phyloP scores from a whole-genome alignment of 2,113 vertebrate species.

The Pseudopodoces humilis region DNA sequence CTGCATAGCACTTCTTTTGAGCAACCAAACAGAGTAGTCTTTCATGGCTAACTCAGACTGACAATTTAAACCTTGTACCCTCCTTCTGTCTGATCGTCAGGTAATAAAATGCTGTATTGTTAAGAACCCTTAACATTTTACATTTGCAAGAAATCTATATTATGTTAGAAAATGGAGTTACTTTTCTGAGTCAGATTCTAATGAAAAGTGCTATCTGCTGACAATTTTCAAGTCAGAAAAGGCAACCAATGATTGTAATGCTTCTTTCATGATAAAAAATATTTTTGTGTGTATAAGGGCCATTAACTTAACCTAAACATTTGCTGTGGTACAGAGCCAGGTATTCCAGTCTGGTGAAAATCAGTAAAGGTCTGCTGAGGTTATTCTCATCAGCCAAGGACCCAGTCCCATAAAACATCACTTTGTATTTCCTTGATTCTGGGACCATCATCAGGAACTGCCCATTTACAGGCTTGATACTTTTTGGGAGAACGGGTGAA shows the following conservation, averaged over 20 bases:
- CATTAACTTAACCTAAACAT: conserved; percentile 40
- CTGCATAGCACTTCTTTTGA: conserved; percentile 26
- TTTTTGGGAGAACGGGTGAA: not conserved
- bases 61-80: not conserved
- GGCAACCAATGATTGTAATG: not conserved
- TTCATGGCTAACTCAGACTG: conserved; percentile 15
- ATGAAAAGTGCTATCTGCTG: not conserved
- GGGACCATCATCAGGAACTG: not conserved
- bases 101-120: conserved; percentile 20
- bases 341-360: conserved; percentile 28
- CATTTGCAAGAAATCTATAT: not conserved
- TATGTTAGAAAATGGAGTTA: not conserved
- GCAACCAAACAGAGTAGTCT: conserved; percentile 5
- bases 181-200: not conserved
- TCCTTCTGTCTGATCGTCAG: not conserved
- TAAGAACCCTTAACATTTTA: not conserved
- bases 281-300: not conserved
- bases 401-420: not conserved
- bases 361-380: conserved; percentile 29
- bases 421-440: not conserved
- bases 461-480: not conserved
- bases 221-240: not conserved
- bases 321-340: conserved; percentile 25
- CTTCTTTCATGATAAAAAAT: not conserved
- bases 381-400: conserved; percentile 9